A percentile compares a stretch with the other conserved stretches of the same genome.
Conservation (phyloP, 2,113 vertebrate species). For the Oreochromis niloticus region DNA sequence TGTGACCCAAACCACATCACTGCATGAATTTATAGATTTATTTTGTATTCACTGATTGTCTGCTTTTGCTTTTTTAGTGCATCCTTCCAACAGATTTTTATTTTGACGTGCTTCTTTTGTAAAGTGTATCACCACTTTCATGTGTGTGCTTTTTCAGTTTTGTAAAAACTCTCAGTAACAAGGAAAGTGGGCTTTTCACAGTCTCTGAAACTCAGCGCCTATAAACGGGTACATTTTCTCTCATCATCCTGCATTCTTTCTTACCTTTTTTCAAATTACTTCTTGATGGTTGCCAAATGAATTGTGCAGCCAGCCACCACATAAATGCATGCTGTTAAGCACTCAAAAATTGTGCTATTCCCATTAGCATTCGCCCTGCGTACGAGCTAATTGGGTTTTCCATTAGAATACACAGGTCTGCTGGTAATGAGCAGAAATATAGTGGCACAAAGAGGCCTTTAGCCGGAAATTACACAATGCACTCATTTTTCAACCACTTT, state of each 20-base stretch:
- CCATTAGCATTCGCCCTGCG: conserved; percentile 44
- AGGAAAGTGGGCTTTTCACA: neutral
- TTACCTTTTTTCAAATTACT: conserved; percentile 52
- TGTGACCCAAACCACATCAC: neutral
- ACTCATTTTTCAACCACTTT: conserved; percentile 38
- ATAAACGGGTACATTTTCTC: conserved; percentile 50
- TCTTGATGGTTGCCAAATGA: conserved; percentile 56
- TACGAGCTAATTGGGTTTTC: conserved; percentile 60
- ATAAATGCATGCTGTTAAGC: conserved; percentile 46
- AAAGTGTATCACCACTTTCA: neutral
- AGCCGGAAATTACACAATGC: conserved; percentile 27
- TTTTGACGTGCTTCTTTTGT: conserved; percentile 65
- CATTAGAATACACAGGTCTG: conserved; percentile 44
- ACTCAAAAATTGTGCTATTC: conserved; percentile 50
- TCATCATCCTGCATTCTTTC: conserved; percentile 44
- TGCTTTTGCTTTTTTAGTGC: neutral
- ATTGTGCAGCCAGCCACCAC: conserved; percentile 52
- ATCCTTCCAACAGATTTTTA: neutral
- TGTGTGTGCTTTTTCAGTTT: neutral
- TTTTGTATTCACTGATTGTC: neutral
- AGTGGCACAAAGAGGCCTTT: conserved; percentile 44
- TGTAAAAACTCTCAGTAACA: neutral
- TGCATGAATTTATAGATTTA: neutral
- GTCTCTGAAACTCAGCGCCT: neutral
- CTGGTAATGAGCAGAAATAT: conserved; percentile 50